These are phyloP conservation scores for Garra rufa DNA, from an alignment of 2,113 vertebrate genomes.

Conservation along the genomic window DNA sequence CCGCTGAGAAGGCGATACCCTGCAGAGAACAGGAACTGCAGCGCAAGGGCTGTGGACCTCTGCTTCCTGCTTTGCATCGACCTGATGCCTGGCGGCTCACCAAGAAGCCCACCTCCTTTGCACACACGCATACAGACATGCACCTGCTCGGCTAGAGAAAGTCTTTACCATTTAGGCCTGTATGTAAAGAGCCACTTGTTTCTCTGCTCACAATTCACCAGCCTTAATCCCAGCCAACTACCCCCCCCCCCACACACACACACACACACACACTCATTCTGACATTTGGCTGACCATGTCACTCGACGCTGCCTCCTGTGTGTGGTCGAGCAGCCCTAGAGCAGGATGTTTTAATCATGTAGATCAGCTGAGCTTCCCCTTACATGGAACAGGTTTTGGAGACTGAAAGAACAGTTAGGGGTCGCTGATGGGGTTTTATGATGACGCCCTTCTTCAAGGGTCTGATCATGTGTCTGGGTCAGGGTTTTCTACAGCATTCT, in stretches of 20 bases:
- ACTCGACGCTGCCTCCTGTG: slow-evolving; percentile 26
- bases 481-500: background rate
- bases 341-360: slow-evolving; percentile 61
- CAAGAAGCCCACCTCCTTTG: background rate
- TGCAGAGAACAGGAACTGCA: slow-evolving; percentile 53
- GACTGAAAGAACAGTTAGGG: background rate
- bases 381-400: slow-evolving; percentile 22
- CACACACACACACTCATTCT: slow-evolving; percentile 6
- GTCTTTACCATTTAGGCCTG: slow-evolving; percentile 14
- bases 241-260: background rate
- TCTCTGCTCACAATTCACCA: background rate
- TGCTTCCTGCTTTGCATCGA: slow-evolving; percentile 51
- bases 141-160: slow-evolving; percentile 17
- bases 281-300: slow-evolving; percentile 60
- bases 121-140: slow-evolving; percentile 23
- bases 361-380: slow-evolving; percentile 51
- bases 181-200: slow-evolving; percentile 11
- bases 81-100: slow-evolving; percentile 41
- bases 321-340: slow-evolving; percentile 35
- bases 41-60: slow-evolving; percentile 43
- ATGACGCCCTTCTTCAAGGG: background rate
- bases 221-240: background rate
- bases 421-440: background rate
- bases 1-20: slow-evolving; percentile 41
- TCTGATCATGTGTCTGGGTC: background rate